A percentile compares a stretch with the other conserved stretches of the same genome.
Evolutionary conservation across 2,797 vertebrate species (phyloP).

Genomic region (Macroramphosus scolopax): DNA sequence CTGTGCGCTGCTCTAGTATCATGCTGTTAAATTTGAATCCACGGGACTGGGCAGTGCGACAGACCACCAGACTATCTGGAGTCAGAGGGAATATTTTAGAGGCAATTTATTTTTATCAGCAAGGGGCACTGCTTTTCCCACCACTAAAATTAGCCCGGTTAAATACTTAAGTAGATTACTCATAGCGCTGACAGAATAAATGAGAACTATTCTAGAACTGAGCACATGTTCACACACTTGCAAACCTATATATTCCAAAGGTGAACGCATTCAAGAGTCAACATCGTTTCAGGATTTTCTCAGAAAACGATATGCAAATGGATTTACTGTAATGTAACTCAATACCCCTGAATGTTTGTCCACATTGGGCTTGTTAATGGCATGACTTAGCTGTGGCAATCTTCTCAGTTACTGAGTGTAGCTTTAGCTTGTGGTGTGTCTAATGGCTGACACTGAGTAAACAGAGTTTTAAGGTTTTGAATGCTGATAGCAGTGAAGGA

Average conservation of each 20-base stretch:
- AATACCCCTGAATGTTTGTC: slow-evolving; percentile 66
- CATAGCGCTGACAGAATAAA: slow-evolving; percentile 71
- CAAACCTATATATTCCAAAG: neutral
- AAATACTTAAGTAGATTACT: slow-evolving; percentile 78
- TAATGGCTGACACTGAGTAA: slow-evolving; percentile 28
- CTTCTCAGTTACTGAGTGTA: slow-evolving; percentile 59
- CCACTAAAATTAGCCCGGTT: slow-evolving; percentile 83
- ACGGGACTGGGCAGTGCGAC: slow-evolving; percentile 82
- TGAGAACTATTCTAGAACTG: slow-evolving; percentile 32
- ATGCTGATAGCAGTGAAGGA: slow-evolving; percentile 4
- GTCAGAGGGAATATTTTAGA: slow-evolving; percentile 93
- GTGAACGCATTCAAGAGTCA: neutral
- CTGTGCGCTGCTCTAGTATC: slow-evolving; percentile 87
- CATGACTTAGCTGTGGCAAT: slow-evolving; percentile 57
- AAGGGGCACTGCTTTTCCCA: slow-evolving; percentile 77
- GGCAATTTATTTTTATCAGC: slow-evolving; percentile 91
- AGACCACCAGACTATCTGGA: slow-evolving; percentile 94
- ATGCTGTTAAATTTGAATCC: slow-evolving; percentile 92
- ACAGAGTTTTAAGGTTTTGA: slow-evolving; percentile 37
- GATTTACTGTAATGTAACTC: slow-evolving; percentile 60
- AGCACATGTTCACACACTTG: slow-evolving; percentile 18
- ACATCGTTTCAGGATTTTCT: slow-evolving; percentile 24
- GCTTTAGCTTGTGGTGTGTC: slow-evolving; percentile 31
- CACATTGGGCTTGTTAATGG: slow-evolving; percentile 65
- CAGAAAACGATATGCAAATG: slow-evolving; percentile 38